Evolutionary conservation across 2,113 vertebrate genomes (phyloP).

Genomic region (Otocyon megalotis): DNA sequence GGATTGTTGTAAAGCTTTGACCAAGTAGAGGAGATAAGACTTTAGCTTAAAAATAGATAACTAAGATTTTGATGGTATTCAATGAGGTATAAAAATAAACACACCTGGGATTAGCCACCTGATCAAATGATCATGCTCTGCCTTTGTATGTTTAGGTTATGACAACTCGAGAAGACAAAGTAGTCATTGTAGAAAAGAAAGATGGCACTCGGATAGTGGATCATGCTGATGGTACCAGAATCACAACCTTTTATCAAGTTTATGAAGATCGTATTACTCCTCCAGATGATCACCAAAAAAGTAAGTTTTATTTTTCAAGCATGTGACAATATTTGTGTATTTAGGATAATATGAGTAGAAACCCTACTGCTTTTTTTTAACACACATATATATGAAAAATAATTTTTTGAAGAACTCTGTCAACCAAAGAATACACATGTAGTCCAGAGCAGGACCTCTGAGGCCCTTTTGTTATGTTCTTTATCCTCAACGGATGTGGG

Average conservation of each 20-base stretch:
- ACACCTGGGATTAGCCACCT: background rate
- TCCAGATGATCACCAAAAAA: slow-evolving; percentile 64
- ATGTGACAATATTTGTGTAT: background rate
- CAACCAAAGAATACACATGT: background rate
- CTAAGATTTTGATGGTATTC: background rate
- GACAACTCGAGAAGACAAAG: slow-evolving; percentile 93
- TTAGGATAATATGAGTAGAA: background rate
- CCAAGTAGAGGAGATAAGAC: background rate
- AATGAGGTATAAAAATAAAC: background rate
- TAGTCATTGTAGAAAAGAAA: slow-evolving; percentile 88
- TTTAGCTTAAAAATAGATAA: background rate
- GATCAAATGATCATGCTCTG: background rate
- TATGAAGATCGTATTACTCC: slow-evolving; percentile 60
- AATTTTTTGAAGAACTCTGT: background rate
- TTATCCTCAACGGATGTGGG: background rate
- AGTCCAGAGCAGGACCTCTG: background rate
- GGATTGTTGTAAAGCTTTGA: background rate
- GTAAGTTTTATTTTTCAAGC: slow-evolving; percentile 69
- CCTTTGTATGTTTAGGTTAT: slow-evolving; percentile 88
- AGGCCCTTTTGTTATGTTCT: background rate
- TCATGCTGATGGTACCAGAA: slow-evolving; percentile 95
- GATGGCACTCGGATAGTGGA: slow-evolving; percentile 91
- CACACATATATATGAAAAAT: background rate
- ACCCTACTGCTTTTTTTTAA: background rate
- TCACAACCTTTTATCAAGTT: slow-evolving; percentile 91